Base-by-base conservation (phyloP, 2,888 invertebrate genomes). In the Pterostichus niger region DNA sequence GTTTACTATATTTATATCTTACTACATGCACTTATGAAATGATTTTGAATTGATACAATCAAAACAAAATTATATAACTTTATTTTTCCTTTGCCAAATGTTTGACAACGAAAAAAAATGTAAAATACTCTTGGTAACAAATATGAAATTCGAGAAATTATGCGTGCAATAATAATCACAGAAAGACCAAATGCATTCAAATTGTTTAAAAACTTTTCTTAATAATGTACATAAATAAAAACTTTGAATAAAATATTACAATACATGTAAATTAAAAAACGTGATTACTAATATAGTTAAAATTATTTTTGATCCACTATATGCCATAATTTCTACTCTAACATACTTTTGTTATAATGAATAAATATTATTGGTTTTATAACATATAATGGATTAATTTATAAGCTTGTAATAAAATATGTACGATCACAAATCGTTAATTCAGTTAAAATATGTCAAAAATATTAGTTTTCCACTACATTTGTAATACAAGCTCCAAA, bases 381-480 rank as follows among this genome's bases (percentile, higher is more conserved):
- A 13, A 44, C 68, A 71, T 44, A 71, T 15, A 71, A 40, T 13
- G 40, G 24, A 71, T n/a, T 35, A 64, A 64, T 31, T n/a, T 31
- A 24, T 68, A 44, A 44, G 13, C 40, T 44, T 44, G 44, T 71
- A 71, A 44, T 71, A 71, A 71, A 71, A 71, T 71, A 76, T 76
- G 54, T 75, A 31, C 24, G 17, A 56, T 75, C 75, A 75, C 54
- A 75, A 31, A 31, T 75, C 75, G 54, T 75, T 52, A 54, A 75
- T 75, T 54, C 35, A 68, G 64, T 35, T 68, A 40, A 68, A 68
- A 68, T 68, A 68, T 40, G 64, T 68, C 64, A 68, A 68, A 68
- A 68, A 44, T 71, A 71, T 71, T 71, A 40, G 11, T 33, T 71
- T 13, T 11, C 13, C 35, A 40, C 64, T 68, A 68, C 64, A 40